Conservation (phyloP, 2,797 vertebrate species). For the Furcifer pardalis region DNA sequence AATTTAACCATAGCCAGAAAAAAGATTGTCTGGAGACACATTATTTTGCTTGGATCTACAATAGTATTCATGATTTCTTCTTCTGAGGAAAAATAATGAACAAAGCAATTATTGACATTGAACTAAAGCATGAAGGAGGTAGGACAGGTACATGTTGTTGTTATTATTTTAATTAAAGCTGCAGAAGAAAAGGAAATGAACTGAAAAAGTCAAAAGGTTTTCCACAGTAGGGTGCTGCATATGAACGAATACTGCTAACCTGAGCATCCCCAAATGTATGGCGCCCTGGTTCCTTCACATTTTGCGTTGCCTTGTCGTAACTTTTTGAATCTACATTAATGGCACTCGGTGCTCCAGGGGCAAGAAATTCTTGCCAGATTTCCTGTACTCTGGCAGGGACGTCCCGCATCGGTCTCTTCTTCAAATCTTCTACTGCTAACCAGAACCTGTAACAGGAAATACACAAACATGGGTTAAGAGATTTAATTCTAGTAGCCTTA, state of each 20-base stretch:
- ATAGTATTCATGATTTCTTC: slow-evolving; percentile 1
- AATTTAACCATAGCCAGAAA: not conserved
- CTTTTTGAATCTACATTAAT: slow-evolving; percentile 98
- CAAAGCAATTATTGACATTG: not conserved
- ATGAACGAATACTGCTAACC: slow-evolving; percentile 72
- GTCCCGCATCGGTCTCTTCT: slow-evolving; percentile 92
- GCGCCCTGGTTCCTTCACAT: slow-evolving; percentile 93
- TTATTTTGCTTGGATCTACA: not conserved
- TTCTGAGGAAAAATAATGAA: not conserved
- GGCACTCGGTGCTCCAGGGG: slow-evolving; percentile 93
- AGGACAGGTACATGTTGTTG: not conserved
- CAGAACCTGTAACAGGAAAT: slow-evolving; percentile 84
- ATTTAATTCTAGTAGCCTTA: not conserved
- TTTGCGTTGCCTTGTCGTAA: slow-evolving; percentile 96
- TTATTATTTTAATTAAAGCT: not conserved
- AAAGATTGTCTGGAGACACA: not conserved
- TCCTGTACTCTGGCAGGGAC: slow-evolving; percentile 92
- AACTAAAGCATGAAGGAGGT: not conserved
- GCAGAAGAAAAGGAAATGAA: not conserved
- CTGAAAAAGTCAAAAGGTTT: not conserved
- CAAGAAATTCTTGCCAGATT: slow-evolving; percentile 97
- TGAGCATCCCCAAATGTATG: slow-evolving; percentile 97
- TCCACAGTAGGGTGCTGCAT: not conserved
- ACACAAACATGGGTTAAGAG: not conserved
- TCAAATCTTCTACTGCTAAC: slow-evolving; percentile 95